Conservation (phyloP, 2,113 vertebrate genomes). For the Oxyura jamaicensis region DNA sequence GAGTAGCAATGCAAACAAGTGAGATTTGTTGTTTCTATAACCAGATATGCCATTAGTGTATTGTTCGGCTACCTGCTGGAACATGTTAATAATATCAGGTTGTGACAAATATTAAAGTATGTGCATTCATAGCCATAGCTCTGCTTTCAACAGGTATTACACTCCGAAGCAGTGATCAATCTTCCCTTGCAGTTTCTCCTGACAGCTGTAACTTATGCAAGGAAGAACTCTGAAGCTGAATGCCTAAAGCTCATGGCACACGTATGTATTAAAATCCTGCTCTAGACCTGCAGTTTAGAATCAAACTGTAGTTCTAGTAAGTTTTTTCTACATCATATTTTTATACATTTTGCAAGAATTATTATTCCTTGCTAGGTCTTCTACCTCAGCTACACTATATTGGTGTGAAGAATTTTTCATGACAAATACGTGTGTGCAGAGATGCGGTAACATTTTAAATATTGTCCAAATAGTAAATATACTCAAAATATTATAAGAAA, state of each 20-base stretch:
- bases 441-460: not conserved
- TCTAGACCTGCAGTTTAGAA: not conserved
- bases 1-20: not conserved
- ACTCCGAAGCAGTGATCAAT: not conserved
- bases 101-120: not conserved
- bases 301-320: not conserved
- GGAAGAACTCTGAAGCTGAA: not conserved
- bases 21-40: not conserved
- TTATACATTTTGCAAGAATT: not conserved
- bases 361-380: not conserved
- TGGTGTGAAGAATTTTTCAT: not conserved
- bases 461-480: not conserved
- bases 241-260: not conserved
- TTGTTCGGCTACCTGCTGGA: not conserved
- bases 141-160: not conserved
- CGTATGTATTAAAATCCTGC: not conserved
- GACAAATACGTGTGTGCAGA: not conserved
- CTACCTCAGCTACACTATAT: not conserved
- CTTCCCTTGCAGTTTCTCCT: not conserved
- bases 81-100: not conserved
- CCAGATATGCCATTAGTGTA: not conserved
- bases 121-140: not conserved
- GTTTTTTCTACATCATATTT: not conserved
- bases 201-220: not conserved
- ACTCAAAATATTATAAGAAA: not conserved